Evolutionary conservation across 2,113 vertebrate genomes (phyloP).

Genomic region (Tragelaphus imberbis): DNA sequence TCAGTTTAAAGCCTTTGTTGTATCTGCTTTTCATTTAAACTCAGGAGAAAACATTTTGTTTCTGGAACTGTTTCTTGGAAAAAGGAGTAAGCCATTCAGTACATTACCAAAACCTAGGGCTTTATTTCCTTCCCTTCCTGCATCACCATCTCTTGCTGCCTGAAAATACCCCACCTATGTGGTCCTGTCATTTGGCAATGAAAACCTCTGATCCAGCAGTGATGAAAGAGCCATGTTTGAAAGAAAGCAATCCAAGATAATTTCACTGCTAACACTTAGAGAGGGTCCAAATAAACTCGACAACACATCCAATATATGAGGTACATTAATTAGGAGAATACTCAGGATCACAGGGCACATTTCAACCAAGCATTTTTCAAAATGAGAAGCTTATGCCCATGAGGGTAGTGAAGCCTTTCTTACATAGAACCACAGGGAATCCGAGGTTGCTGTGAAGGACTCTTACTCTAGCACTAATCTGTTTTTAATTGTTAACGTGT

Average conservation of each 20-base stretch:
- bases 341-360: not conserved
- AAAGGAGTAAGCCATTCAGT: constrained; percentile 45
- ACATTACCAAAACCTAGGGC: constrained; percentile 44
- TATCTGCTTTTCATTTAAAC: constrained; percentile 73
- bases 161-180: constrained; percentile 32
- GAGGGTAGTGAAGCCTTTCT: constrained; percentile 19
- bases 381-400: constrained; percentile 12
- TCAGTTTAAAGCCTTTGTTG: constrained; percentile 67
- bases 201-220: constrained; percentile 27
- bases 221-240: constrained; percentile 38
- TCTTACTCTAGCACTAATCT: constrained; percentile 42
- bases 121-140: not conserved
- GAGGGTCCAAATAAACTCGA: constrained; percentile 38
- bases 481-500: constrained; percentile 55
- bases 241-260: constrained; percentile 48
- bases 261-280: constrained; percentile 46
- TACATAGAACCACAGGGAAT: constrained; percentile 38
- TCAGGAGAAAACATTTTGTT: constrained; percentile 68
- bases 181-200: constrained; percentile 39
- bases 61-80: constrained; percentile 71
- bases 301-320: not conserved
- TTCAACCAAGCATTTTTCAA: constrained; percentile 37
- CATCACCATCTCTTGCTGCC: not conserved
- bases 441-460: not conserved
- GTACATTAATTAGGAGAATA: not conserved